These are phyloP conservation scores for Phylloscopus collybita DNA, from an alignment of 2,797 vertebrate species.

Conservation along the genomic window DNA sequence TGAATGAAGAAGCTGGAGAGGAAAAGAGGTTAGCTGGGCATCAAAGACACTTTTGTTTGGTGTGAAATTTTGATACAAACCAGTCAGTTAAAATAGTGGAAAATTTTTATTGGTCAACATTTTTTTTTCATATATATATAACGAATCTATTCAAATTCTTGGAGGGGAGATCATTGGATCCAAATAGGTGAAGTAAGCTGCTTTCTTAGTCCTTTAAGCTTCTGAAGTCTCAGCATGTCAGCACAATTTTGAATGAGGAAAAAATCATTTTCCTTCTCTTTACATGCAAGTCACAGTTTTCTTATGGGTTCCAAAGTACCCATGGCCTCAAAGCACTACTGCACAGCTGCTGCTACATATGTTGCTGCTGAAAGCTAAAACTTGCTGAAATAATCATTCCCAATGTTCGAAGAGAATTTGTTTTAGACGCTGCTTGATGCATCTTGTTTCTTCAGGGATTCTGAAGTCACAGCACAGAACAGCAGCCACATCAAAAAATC, in stretches of 20 bases:
- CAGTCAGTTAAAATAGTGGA: background rate
- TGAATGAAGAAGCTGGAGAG: background rate
- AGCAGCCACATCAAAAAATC: slow-evolving; percentile 5
- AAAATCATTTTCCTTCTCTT: slow-evolving; percentile 43
- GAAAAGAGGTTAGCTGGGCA: background rate
- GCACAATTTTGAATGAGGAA: slow-evolving; percentile 55
- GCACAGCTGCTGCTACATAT: slow-evolving; percentile 72
- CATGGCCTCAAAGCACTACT: slow-evolving; percentile 42
- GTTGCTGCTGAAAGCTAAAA: slow-evolving; percentile 71
- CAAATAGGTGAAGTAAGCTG: background rate
- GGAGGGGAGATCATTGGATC: background rate
- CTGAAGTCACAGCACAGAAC: slow-evolving; percentile 54
- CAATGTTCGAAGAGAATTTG: slow-evolving; percentile 45
- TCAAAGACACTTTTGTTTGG: background rate
- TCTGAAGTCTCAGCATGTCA: slow-evolving; percentile 63
- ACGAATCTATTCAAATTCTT: background rate
- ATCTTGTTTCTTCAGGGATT: slow-evolving; percentile 61
- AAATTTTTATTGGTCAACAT: background rate
- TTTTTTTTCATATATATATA: background rate
- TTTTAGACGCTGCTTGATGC: slow-evolving; percentile 57
- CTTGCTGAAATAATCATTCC: slow-evolving; percentile 73
- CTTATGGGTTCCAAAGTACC: slow-evolving; percentile 60
- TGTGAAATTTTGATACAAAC: background rate
- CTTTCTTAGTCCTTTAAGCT: slow-evolving; percentile 46
- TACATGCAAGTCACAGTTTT: slow-evolving; percentile 67